A percentile compares a stretch with the other conserved stretches of the same genome.
Conservation (phyloP, 2,113 vertebrate genomes). For the Pampusana beccarii region DNA sequence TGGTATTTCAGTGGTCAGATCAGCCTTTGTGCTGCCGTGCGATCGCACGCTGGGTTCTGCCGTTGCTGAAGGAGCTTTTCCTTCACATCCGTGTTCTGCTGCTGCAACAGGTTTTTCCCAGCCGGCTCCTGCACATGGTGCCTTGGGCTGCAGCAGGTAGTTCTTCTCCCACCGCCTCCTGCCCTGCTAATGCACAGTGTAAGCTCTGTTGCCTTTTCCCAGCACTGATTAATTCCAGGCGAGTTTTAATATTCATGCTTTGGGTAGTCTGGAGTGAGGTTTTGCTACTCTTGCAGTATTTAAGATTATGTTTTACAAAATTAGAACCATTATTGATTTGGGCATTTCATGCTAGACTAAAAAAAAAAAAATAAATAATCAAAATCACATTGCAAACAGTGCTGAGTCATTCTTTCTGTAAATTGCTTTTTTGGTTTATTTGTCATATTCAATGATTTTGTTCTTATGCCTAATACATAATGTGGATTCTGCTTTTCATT, state of each 20-base stretch:
- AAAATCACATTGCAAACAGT: constrained; percentile 2
- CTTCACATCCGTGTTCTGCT: not conserved
- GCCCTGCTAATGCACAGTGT: not conserved
- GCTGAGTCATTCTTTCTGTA: constrained; percentile 49
- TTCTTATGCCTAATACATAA: constrained; percentile 45
- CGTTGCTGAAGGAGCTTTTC: fast-evolving
- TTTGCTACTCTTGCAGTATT: constrained; percentile 52
- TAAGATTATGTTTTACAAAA: constrained; percentile 65
- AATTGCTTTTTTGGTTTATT: constrained; percentile 59
- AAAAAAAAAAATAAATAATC: constrained; percentile 29
- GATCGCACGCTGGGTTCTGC: not conserved
- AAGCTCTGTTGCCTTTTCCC: constrained; percentile 26
- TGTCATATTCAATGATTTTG: constrained; percentile 53
- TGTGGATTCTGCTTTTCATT: constrained; percentile 52
- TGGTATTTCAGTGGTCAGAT: not conserved
- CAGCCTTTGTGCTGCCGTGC: not conserved
- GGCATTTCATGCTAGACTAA: constrained; percentile 21
- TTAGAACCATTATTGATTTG: constrained; percentile 63
- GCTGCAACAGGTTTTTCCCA: not conserved
- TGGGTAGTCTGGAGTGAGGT: constrained; percentile 9
- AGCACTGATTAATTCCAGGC: constrained; percentile 37
- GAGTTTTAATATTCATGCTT: constrained; percentile 48
- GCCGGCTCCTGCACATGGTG: not conserved
- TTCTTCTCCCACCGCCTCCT: not conserved
- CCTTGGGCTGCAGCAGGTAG: not conserved